Conservation (phyloP, 2,113 vertebrate genomes). For the Hiodon tergisus region DNA sequence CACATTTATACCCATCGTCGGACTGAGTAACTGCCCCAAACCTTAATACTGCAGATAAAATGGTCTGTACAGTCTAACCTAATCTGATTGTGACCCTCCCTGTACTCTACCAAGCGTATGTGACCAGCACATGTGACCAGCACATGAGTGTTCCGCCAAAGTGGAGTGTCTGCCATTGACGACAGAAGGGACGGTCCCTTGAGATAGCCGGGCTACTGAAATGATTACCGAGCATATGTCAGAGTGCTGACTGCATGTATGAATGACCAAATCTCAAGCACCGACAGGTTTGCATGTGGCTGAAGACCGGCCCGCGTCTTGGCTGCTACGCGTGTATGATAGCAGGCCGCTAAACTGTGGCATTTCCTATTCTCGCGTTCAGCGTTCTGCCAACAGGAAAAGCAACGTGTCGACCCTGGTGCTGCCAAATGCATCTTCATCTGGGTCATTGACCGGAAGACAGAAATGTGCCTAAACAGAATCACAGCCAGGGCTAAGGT, state of each 20-base stretch:
- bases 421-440: neutral
- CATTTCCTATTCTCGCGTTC: neutral
- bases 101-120: neutral
- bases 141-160: neutral
- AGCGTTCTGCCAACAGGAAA: conserved; percentile 1
- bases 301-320: neutral
- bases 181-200: conserved; percentile 20
- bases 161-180: neutral
- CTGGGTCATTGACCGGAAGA: neutral
- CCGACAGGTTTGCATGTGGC: neutral
- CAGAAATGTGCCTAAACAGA: too few species aligned
- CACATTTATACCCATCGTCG: too few species aligned
- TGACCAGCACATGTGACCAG: neutral
- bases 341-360: neutral
- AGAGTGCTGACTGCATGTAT: neutral
- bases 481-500: neutral
- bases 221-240: conserved; percentile 22
- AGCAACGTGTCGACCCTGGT: neutral
- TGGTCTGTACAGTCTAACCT: neutral
- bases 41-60: too few species aligned
- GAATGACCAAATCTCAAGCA: neutral
- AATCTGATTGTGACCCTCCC: neutral
- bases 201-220: conserved; percentile 8
- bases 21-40: too few species aligned
- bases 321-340: neutral